Evolutionary conservation across 2,888 invertebrate genomes (phyloP), one percentile per base, ranked within the genome.

Genomic region (Leptinotarsa rubiginosa): DNA sequence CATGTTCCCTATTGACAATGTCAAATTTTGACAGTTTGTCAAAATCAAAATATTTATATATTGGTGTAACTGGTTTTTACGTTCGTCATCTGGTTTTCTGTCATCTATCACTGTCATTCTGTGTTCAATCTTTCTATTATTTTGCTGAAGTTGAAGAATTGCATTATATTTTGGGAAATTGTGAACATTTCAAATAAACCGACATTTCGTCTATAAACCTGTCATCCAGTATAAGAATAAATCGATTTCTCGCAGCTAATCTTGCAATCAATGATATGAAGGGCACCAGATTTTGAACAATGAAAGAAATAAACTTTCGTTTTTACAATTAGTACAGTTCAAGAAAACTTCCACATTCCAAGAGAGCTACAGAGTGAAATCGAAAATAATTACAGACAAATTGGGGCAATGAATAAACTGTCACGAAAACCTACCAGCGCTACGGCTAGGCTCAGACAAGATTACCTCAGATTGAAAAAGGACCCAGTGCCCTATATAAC

Each of bases 401-500:
- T 1, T 22, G 22, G 22, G 16, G 16, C 47, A 18, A 69, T 18
- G 47, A 56, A 20, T 22, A 76, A 75, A 73, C 88, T 88, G 88
- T 86, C 88, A 73, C 88, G 88, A 78, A 91, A 91, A 83, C 89
- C 90, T 72, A 90, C 89, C 72, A 92, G 92, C 82, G 96, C 97
- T 1, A 93, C 94, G 22, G 92, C 93, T 20, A 92, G 99, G 82
- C 91, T 99, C 86, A 96, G 96, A 88, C 97, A 98, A 88, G 99
- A 99, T 88, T 99, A 98, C 88, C 89, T 98, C 85, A 92, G 98
- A 72, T 90, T 99, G 62, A 96, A 97, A 89, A 95, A 94, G 83
- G 99, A 99, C 88, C 99, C 99, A 16, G 95, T 99, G 77, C 99
- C 99, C 68, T 99, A 97, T 87, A 95, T 99, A 69, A 93, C 94